Conservation (phyloP, 1,140 invertebrate species). For the Ceratosolen fusciceps region DNA sequence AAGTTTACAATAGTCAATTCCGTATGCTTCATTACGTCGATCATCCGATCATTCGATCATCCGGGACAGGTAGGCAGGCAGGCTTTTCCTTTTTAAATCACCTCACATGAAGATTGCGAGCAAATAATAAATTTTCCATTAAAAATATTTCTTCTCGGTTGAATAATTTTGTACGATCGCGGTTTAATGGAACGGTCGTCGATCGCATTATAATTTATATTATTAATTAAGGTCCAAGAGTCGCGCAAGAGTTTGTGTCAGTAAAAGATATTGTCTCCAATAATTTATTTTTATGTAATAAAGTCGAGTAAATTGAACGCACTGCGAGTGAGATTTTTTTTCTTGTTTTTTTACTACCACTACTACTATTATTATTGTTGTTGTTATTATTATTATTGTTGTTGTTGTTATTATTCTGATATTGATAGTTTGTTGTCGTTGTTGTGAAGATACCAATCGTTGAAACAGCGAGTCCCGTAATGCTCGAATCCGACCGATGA, state of each 20-base stretch:
- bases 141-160: slow-evolving; percentile 9
- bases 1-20: no score
- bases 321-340: slow-evolving; percentile 36
- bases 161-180: slow-evolving; percentile 33
- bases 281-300: slow-evolving; percentile 50
- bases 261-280: slow-evolving; percentile 40
- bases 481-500: no score
- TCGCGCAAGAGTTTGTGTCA: slow-evolving; percentile 33
- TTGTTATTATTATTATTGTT: slow-evolving; percentile 18
- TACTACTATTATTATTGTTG: background rate
- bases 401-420: no score
- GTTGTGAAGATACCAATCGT: no score
- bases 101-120: slow-evolving; percentile 22
- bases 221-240: slow-evolving; percentile 15
- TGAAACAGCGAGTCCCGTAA: no score
- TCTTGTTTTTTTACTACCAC: background rate
- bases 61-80: slow-evolving; percentile 2
- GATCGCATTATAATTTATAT: slow-evolving; percentile 38
- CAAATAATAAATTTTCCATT: slow-evolving; percentile 11
- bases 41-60: slow-evolving; percentile 14
- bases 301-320: slow-evolving; percentile 40
- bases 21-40: slow-evolving; percentile 34
- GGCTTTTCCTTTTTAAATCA: slow-evolving; percentile 8
- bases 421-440: no score
- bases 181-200: background rate